Percentiles rank a stretch among this genome's conserved stretches.
These are phyloP conservation scores for Setophaga kirtlandii DNA, from an alignment of 2,113 vertebrate genomes.

Conservation along the genomic window DNA sequence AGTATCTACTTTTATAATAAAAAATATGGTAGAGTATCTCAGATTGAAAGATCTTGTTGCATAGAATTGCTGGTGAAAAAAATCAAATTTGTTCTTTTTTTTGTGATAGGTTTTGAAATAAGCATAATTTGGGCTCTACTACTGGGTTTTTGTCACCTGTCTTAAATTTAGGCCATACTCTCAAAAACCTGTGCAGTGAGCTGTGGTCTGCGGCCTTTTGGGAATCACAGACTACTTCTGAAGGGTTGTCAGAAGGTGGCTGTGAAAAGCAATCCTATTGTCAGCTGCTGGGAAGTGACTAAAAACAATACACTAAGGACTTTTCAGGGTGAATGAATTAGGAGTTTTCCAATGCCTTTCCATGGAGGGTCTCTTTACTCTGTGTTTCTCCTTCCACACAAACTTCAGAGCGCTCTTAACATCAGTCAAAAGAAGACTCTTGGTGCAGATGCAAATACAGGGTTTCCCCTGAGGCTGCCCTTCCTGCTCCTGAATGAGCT, in stretches of 20 bases:
- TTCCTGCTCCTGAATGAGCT: slow-evolving; percentile 49
- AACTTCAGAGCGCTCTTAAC: not conserved
- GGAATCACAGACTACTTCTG: not conserved
- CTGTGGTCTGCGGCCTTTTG: not conserved
- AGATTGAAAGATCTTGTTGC: not conserved
- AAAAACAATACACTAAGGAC: not conserved
- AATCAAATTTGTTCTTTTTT: not conserved
- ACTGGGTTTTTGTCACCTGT: not conserved
- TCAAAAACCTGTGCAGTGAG: not conserved
- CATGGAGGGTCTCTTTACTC: not conserved
- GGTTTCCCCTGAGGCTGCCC: slow-evolving; percentile 15
- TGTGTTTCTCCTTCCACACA: not conserved
- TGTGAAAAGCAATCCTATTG: not conserved
- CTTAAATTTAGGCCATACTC: not conserved
- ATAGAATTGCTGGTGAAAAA: not conserved
- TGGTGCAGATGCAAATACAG: not conserved
- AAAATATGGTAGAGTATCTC: not conserved
- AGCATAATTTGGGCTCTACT: not conserved
- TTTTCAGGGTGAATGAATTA: not conserved
- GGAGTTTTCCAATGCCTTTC: not conserved
- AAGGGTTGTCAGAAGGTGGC: not conserved
- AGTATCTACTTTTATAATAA: not conserved
- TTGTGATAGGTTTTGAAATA: not conserved
- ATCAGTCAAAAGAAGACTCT: not conserved
- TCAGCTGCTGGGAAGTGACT: not conserved